Base-by-base conservation (phyloP, 2,797 vertebrate genomes). In the Pteronotus mesoamericanus region DNA sequence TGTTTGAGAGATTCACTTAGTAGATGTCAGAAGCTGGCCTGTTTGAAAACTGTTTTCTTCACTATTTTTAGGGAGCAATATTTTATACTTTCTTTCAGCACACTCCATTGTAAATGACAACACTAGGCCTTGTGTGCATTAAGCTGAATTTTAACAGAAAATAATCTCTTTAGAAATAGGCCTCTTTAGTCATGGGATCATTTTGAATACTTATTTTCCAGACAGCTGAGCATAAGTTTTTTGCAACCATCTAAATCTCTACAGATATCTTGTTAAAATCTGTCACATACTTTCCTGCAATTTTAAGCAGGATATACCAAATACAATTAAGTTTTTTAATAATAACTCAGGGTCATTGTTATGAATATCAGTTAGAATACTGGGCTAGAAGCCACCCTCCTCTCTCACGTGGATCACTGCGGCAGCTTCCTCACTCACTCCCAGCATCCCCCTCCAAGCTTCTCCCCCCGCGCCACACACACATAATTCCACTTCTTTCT, bases 21-120 rank as follows among this genome's bases (percentile, higher is more conserved):
- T 75, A 85, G 83, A 32, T 91, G 71, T 94, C 94, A 93, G 57
- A 83, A 80, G 51, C 32, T 69, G 42, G 84, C 94, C 83, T 96
- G 34, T 74, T 85, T 32, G 16, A 97, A 96, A 90, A n/a, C 48
- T 64, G 79, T 96, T 94, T 86, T 48, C n/a, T 15, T 96, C 14
- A 19, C 32, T 96, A n/a, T 26, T 86, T 77, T 89, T 64, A 85
- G 86, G 59, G 69, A 94, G 16, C 69, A 64, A 0, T 78, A 15
- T 88, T 91, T 83, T 39, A 21, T 46, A 44, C n/a, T 64, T 68
- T 95, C 91, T 96, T 95, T 61, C 21, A 39, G 5, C 16, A 4
- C 86, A n/a, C 21, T 93, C 46, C 5, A 0, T 79, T 92, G 15
- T 77, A 89, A 92, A 74, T 89, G 74, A 90, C 95, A 88, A 85